Conservation (phyloP, 2,888 invertebrate species). For the Octonoba sinensis region DNA sequence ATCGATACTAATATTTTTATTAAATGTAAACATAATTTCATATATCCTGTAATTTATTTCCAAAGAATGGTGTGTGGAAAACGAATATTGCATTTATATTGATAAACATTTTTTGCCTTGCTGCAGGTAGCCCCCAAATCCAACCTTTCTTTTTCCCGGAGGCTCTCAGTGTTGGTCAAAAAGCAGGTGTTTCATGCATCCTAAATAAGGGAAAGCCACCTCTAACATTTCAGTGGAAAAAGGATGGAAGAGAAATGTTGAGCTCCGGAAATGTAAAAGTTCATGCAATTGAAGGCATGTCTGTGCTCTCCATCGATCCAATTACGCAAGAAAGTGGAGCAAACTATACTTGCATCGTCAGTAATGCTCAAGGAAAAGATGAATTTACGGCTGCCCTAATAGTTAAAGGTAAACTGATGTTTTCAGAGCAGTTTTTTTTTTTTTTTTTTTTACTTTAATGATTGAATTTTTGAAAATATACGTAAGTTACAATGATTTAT, state of each 20-base stretch:
- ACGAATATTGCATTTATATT: no score
- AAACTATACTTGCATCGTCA: conserved; percentile 52
- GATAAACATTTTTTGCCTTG: no score
- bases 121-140: conserved; percentile 35
- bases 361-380: conserved; percentile 54
- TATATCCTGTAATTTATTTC: not conserved
- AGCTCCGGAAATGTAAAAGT: conserved; percentile 29
- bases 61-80: not conserved
- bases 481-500: no score
- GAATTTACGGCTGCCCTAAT: conserved; percentile 45
- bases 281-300: conserved; percentile 15
- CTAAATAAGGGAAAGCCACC: conserved; percentile 65
- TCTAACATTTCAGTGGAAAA: conserved; percentile 40
- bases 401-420: conserved; percentile 66
- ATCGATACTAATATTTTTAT: no score
- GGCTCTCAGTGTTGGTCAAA: conserved; percentile 41
- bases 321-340: conserved; percentile 42
- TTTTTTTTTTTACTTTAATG: no score
- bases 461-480: no score
- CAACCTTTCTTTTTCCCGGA: conserved; percentile 61
- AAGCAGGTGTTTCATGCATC: conserved; percentile 63
- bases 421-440: no score
- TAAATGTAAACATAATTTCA: conserved; percentile 1
- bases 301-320: conserved; percentile 29
- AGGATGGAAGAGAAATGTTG: conserved; percentile 28